Conservation (phyloP, 2,797 vertebrate genomes). For the Notoglanidium macrostoma region DNA sequence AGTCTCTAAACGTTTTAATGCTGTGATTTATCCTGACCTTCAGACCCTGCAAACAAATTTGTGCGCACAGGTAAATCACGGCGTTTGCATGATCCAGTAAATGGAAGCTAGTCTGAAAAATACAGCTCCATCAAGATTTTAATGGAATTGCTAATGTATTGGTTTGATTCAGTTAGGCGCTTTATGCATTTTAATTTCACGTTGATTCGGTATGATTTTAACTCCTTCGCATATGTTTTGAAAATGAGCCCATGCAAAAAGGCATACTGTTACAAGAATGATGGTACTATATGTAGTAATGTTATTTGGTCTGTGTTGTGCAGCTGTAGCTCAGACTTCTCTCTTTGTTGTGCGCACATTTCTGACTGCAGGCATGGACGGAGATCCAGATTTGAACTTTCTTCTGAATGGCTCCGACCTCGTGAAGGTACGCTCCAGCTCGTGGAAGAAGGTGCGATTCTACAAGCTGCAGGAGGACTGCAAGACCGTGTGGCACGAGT, state of each 20-base stretch:
- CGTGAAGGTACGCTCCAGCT: constrained; percentile 87
- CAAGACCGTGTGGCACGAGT: constrained; percentile 92
- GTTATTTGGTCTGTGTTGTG: not conserved
- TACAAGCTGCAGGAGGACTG: constrained; percentile 93
- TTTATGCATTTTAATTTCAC: not conserved
- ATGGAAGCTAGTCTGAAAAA: not conserved
- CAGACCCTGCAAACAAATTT: constrained; percentile 12
- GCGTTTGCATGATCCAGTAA: not conserved
- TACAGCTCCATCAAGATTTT: not conserved
- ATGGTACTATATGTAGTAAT: not conserved
- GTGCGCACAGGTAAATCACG: not conserved
- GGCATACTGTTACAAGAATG: not conserved
- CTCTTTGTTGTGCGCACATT: not conserved
- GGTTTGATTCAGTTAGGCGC: not conserved
- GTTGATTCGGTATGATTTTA: not conserved
- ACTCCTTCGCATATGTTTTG: not conserved
- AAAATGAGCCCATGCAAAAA: not conserved
- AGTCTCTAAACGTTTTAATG: not conserved
- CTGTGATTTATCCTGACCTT: constrained; percentile 8
- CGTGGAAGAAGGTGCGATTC: constrained; percentile 87
- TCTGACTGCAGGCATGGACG: constrained; percentile 81
- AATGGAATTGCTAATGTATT: not conserved
- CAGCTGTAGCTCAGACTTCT: not conserved
- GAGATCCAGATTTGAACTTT: constrained; percentile 84
- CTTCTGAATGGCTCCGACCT: constrained; percentile 87